Conservation (phyloP, 1,140 invertebrate genomes). For the Oreohelix idahoensis region DNA sequence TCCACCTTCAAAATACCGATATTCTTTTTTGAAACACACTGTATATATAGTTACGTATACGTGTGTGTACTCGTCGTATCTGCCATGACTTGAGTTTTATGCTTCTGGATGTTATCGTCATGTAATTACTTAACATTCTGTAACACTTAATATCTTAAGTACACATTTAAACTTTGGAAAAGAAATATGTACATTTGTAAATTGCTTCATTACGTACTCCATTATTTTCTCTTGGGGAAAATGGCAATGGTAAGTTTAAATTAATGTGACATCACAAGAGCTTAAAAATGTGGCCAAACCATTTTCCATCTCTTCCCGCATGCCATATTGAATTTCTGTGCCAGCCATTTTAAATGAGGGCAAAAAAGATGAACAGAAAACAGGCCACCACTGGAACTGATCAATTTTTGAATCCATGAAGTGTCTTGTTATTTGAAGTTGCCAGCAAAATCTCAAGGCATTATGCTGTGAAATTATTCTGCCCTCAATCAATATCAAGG, state of each 20-base stretch:
- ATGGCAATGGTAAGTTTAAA: neutral
- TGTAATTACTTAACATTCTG: no score
- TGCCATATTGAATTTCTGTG: neutral
- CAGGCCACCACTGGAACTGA: neutral
- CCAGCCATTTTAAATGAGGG: neutral
- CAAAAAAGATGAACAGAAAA: neutral
- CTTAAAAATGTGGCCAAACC: neutral
- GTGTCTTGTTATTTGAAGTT: constrained; percentile 4
- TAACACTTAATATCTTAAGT: no score
- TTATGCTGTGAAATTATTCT: neutral
- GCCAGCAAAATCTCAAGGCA: neutral
- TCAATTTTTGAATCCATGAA: neutral
- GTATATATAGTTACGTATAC: no score
- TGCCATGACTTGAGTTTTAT: no score
- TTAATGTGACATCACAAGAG: neutral
- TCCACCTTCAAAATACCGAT: no score
- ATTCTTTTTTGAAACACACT: no score
- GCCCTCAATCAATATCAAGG: neutral
- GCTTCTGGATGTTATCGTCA: no score
- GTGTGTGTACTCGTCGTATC: no score
- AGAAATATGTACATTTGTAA: no score
- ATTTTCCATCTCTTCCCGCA: neutral
- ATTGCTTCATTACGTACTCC: no score
- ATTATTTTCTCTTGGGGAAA: neutral
- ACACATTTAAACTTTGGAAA: no score